A percentile compares a stretch with the other conserved stretches of the same genome.
phyloP scores from a whole-genome alignment of 2,113 vertebrate genomes.

The Boulengeromyrus knoepffleri region DNA sequence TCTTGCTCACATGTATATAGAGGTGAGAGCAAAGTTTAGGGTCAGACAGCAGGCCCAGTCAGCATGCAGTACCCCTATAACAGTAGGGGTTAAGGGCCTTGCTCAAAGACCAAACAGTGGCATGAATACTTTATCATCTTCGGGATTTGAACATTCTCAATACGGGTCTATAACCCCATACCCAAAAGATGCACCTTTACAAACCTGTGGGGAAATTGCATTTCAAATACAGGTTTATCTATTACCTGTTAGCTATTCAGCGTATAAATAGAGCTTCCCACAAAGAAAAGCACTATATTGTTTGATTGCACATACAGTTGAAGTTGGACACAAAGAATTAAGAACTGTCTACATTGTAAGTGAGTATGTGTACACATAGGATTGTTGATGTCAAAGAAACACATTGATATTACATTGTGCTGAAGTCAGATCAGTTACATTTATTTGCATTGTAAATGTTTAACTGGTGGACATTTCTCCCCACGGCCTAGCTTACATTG shows the following conservation, averaged over 20 bases:
- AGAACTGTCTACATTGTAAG: neutral
- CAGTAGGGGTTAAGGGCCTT: neutral
- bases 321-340: neutral
- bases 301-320: neutral
- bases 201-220: neutral
- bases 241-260: neutral
- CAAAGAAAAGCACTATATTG: neutral
- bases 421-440: conserved; percentile 14
- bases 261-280: neutral
- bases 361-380: neutral
- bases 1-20: neutral
- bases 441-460: conserved; percentile 17
- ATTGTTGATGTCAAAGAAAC: conserved; percentile 3
- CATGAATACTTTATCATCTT: neutral
- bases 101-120: neutral
- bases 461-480: neutral
- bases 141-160: neutral
- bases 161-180: neutral
- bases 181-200: neutral
- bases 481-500: neutral
- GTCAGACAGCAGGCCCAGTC: neutral
- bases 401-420: neutral
- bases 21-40: neutral
- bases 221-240: neutral
- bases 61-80: neutral